Evolutionary conservation across 2,888 invertebrate species (phyloP), one percentile per base, ranked within the genome.

Genomic region (Kryphioiulus occultus): DNA sequence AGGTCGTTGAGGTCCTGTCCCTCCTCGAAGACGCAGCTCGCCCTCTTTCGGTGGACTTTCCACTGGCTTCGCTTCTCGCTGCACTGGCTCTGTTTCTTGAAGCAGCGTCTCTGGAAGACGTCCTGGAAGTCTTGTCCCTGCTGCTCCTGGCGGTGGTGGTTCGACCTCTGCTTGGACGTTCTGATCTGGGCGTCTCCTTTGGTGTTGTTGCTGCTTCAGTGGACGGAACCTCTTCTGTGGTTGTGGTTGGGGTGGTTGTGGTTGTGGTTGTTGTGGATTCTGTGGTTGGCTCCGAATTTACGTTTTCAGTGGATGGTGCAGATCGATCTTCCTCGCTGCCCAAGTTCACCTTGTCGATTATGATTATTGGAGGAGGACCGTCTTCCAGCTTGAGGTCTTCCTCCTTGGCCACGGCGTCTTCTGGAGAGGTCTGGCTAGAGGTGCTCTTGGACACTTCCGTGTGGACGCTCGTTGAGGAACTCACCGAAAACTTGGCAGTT

Each of bases 391-490:
- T 87, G 9, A 35, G 68, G 30, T 53, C 47, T 78, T 59, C 86
- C 19, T 86, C 78, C 1, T 42, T 39, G 1, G 39, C 47, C 4
- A 83, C 87, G 1, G 39, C 19, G 12, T 15, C 83, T 39, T 82
- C 32, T 15, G 19, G n/a, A 1, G 44, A 19, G 5, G 84, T 30
- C 15, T 35, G 26, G 32, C 42, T 84, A 0, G 44, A 44, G 7
- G 44, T 82, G 26, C 59, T 39, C 68, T 87, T 85, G 30, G 87
- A 87, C n/a, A 39, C 83, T 85, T 87, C 85, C 22, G 42, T 85
- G 17, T 87, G 85, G 22, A 85, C 85, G 39, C 87, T 87, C 5
- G 85, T 85, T 7, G 87, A 87, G n/a, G 87, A 87, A 68, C 87
- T 87, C 26, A 87, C 87, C 7, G 87, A 87, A 59, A 87, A 87